A percentile compares a stretch with the other conserved stretches of the same genome.
Evolutionary conservation across 2,888 invertebrate genomes (phyloP).

Genomic region (Acleris holmiana): DNA sequence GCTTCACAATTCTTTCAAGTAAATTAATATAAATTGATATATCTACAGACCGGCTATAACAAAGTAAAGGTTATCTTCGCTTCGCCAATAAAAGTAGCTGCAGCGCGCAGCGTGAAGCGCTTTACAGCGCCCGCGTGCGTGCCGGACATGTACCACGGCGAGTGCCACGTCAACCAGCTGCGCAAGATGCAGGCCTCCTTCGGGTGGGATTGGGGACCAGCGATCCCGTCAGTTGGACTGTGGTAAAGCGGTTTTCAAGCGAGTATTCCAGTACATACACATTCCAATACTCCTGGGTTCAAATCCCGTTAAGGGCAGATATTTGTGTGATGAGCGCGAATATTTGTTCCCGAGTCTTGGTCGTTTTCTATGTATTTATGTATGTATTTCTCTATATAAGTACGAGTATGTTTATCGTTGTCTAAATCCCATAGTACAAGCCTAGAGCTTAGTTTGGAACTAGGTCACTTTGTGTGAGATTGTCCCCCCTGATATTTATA

Average conservation of each 20-base stretch:
- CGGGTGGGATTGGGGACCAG: conserved; percentile 98
- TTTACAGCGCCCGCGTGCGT: conserved; percentile 91
- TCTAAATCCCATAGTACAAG: no score
- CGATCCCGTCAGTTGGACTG: conserved; percentile 96
- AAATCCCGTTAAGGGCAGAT: no score
- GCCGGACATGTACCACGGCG: conserved; percentile 90
- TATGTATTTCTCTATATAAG: no score
- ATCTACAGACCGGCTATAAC: conserved; percentile 81
- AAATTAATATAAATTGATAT: background rate
- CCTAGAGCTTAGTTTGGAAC: no score
- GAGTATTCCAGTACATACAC: background rate
- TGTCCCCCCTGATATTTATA: no score
- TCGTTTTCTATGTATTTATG: no score
- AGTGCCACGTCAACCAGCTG: conserved; percentile 96
- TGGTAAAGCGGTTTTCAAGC: conserved; percentile 85
- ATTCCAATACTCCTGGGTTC: no score
- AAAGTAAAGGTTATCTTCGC: conserved; percentile 84
- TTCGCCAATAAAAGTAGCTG: conserved; percentile 87
- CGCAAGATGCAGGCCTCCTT: conserved; percentile 98
- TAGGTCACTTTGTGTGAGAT: no score
- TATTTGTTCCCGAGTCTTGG: no score
- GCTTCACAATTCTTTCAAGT: no score
- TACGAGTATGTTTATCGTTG: no score
- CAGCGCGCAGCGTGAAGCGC: conserved; percentile 66
- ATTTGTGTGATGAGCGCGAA: no score